Evolutionary conservation across 2,113 vertebrate genomes (phyloP), one percentile per base, ranked within the genome.

Genomic region (Brachyhypopomus gauderio): DNA sequence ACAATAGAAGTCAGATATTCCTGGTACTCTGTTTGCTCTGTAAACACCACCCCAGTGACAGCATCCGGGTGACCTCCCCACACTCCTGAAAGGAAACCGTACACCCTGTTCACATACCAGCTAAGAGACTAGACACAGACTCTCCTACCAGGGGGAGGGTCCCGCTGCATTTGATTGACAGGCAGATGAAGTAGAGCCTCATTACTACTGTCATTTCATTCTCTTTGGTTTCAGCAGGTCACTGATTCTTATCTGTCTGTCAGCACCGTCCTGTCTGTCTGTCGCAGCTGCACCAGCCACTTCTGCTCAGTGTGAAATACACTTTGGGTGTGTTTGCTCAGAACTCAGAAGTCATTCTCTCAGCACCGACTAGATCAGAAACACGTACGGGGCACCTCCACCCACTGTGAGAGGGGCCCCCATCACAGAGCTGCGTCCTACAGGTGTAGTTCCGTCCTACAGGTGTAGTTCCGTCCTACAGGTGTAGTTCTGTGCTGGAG

Each of bases 151-250:
- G 60, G 38, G 64, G 59, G 11, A 63, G 30, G n/a, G 55, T 64
- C 9, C 14, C 3, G 27, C 19, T 34, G 20, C 16, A 19, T 41
- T 70, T 82, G 76, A 85, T 52, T 85, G 75, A 75, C 77, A 72
- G 72, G 34, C 20, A 27, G 41, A 27, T 70, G 56, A 85, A 62
- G 48, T 38, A 25, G 34, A 36, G 72, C 17, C 78, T 85, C 76
- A 78, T 81, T 81, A 75, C 78, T 75, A 25, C 20, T 58, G 71
- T 85, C 79, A 71, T 71, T 79, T 82, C 71, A 55, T 75, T 85
- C 76, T 82, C 80, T 82, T 58, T 72, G 76, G 76, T 82, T 85
- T 79, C 84, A 79, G 71, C 80, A 77, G 77, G 84, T 79, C 77
- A 19, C 75, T 3, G 80, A 79, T 76, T 75, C 76, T 64, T 75